Base-by-base conservation (phyloP, 2,113 vertebrate species). In the Cercopithecus mona region DNA sequence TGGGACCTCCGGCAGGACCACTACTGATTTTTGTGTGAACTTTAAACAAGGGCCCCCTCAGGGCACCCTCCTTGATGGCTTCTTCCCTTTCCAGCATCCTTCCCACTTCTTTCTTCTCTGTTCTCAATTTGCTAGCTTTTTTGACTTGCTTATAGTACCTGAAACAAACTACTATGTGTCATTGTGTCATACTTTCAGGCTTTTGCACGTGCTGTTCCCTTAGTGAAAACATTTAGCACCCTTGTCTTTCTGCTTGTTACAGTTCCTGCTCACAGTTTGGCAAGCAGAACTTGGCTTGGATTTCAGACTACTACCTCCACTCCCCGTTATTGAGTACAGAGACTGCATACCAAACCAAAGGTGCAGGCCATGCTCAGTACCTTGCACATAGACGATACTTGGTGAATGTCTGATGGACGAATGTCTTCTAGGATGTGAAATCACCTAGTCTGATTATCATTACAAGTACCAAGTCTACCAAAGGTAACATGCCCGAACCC, bases 361-460 rank as follows among this genome's bases (percentile, higher is more conserved):
- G 27, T 4, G 0, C 6, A 20, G 64, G 59, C 38, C 40, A 68
- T 0, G 2, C 79, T 38, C 32, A 35, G 5, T 25, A n/a, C 22
- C n/a, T 70, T 57, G 78, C n/a, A 38, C 9, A 4, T 8, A 12
- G 16, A 14, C 30, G 87, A 16, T 30, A 23, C 14, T 38, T 35
- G 64, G 43, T 64, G 52, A 73, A 4, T 11, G 52, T 61, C 78
- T 30, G 13, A 14, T 55, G 23, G 72, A 2, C 1, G 30, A 8
- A 30, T 61, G 50, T 57, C 45, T 40, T 75, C 66, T 70, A 50
- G 32, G 45, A n/a, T 55, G 32, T 57, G 66, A 81, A 57, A 4
- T 80, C 66, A 48, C 17, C 14, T 5, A 8, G 32, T 30, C 25
- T 90, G 81, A 30, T 64, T 13, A 13, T 22, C 11, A 38, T 50